Evolutionary conservation across 1,140 invertebrate species (phyloP), one percentile per base, ranked within the genome.

Genomic region (Cardiocondyla obscurior): DNA sequence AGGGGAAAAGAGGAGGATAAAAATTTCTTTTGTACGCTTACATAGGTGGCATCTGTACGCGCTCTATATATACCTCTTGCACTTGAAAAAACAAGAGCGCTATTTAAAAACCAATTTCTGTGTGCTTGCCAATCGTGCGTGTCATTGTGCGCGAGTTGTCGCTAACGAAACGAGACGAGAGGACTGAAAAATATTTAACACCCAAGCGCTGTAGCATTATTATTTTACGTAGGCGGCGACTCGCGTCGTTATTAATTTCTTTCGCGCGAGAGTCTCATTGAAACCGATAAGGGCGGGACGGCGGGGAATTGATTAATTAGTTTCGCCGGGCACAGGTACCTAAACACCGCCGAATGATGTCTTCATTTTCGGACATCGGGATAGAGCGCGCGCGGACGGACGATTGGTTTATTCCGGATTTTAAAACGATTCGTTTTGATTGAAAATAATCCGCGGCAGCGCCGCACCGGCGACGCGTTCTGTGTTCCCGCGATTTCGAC

Each of bases 231-330:
- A 36, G 39, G 12, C 46, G 55, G 5, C 14, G 36, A 70, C 7
- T 51, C 3, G 25, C 33, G n/a, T n/a, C n/a, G n/a, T n/a, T n/a
- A n/a, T n/a, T n/a, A n/a, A n/a, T n/a, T n/a, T n/a, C n/a, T n/a
- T n/a, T n/a, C n/a, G n/a, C n/a, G n/a, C n/a, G n/a, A 83, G 90
- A 87, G n/a, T 64, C 85, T 89, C 89, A 90, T 90, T 90, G 88
- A 84, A 82, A 83, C 81, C 67, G 28, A 39, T 36, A 60, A 62
- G 16, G 7, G 36, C 19, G 10, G 57, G 28, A 39, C 44, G 22
- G 70, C 57, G 77, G 81, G 83, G 90, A 92, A 92, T 90, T 91
- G 88, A 81, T 90, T 92, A 91, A 91, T 91, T 90, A 90, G 88
- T 90, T 91, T 91, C 87, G 81, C 69, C 65, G 58, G 83, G 67